These are phyloP conservation scores for Channa argus DNA, from an alignment of 2,113 vertebrate genomes.

Conservation along the genomic window DNA sequence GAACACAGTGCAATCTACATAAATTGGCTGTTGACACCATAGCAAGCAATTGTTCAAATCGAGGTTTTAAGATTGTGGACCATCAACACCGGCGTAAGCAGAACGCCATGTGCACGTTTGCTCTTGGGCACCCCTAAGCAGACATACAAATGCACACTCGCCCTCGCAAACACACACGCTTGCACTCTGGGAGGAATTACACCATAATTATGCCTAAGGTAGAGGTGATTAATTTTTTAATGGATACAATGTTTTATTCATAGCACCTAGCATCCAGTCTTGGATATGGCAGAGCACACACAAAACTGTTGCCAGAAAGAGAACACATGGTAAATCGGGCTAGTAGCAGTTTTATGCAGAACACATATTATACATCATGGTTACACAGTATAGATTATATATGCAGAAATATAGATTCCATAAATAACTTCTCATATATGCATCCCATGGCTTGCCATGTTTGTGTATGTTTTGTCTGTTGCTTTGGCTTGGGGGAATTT, in stretches of 20 bases:
- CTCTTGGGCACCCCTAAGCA: slow-evolving; percentile 19
- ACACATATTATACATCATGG: slow-evolving; percentile 32
- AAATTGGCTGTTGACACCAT: neutral
- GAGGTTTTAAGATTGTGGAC: slow-evolving; percentile 15
- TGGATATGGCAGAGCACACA: slow-evolving; percentile 61
- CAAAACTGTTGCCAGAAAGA: slow-evolving; percentile 49
- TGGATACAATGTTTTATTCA: slow-evolving; percentile 86
- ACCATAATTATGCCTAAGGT: slow-evolving; percentile 82
- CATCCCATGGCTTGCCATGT: neutral
- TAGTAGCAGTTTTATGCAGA: slow-evolving; percentile 46
- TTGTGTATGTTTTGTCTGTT: neutral
- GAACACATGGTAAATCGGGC: slow-evolving; percentile 49
- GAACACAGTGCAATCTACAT: neutral
- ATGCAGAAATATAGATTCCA: slow-evolving; percentile 6
- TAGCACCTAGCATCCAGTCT: slow-evolving; percentile 62
- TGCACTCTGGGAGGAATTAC: slow-evolving; percentile 65
- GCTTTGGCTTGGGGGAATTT: slow-evolving; percentile 16
- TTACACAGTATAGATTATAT: neutral
- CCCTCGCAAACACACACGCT: slow-evolving; percentile 6
- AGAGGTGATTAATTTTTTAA: slow-evolving; percentile 83
- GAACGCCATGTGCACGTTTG: slow-evolving; percentile 16
- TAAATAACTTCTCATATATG: slow-evolving; percentile 32
- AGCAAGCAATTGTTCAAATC: neutral
- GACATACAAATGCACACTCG: slow-evolving; percentile 24
- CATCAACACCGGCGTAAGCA: slow-evolving; percentile 9